Percentiles rank a stretch among this genome's conserved stretches.
Evolutionary conservation across 2,113 vertebrate genomes (phyloP).

Genomic region (Myocastor coypus): DNA sequence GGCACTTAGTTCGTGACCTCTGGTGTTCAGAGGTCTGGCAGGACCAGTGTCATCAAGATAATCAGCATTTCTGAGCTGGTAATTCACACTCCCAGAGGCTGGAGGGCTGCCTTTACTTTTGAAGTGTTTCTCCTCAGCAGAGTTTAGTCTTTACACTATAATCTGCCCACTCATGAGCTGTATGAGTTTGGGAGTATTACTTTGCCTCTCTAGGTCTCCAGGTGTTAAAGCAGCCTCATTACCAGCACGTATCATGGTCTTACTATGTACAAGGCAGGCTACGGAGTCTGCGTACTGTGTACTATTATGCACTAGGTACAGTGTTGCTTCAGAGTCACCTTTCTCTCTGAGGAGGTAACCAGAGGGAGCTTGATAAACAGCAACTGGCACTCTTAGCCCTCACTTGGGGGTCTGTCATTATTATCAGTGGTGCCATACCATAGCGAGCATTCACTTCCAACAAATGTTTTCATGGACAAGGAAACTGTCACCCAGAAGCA

Average conservation of each 20-base stretch:
- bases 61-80: not conserved
- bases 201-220: not conserved
- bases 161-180: not conserved
- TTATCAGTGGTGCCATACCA: not conserved
- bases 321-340: not conserved
- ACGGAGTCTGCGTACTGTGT: not conserved
- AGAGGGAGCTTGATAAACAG: not conserved
- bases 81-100: not conserved
- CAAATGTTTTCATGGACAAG: not conserved
- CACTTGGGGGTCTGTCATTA: not conserved
- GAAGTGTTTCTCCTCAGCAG: not conserved
- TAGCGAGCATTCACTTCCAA: not conserved
- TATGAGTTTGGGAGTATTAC: not conserved
- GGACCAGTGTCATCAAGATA: not conserved
- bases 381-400: not conserved
- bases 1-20: not conserved
- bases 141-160: not conserved
- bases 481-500: not conserved
- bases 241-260: not conserved
- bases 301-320: not conserved
- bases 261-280: not conserved
- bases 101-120: not conserved
- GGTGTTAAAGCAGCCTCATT: not conserved
- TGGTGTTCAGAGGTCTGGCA: slow-evolving; percentile 18
- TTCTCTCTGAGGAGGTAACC: not conserved